phyloP scores from a whole-genome alignment of 1,140 invertebrate species.

The Anastatus disparis region DNA sequence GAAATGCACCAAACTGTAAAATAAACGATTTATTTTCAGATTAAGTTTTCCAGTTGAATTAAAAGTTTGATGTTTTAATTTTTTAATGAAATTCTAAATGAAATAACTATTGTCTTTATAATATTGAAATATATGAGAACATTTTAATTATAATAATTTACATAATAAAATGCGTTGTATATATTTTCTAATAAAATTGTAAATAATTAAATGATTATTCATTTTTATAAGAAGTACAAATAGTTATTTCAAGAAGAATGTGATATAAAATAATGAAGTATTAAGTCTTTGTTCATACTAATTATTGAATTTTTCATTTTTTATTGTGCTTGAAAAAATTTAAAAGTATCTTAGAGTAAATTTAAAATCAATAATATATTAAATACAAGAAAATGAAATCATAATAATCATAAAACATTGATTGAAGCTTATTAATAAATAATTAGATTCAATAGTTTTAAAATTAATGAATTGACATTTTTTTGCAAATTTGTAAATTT shows the following conservation, averaged over 20 bases:
- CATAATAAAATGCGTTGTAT: constrained; percentile 1
- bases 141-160: background rate
- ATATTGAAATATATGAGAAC: background rate
- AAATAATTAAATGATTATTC: constrained; percentile 5
- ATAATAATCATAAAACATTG: no score
- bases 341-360: no score
- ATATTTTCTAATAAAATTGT: constrained; percentile 1
- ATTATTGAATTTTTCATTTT: no score
- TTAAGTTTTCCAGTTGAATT: background rate
- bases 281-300: no score
- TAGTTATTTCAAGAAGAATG: background rate
- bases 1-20: background rate
- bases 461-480: no score
- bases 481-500: no score
- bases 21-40: background rate
- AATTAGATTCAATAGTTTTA: no score
- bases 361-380: no score
- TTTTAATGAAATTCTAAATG: background rate
- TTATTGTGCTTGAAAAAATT: no score
- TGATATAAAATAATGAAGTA: background rate
- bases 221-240: background rate
- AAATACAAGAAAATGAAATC: no score
- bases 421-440: no score
- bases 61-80: no score
- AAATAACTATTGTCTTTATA: background rate